Evolutionary conservation across 2,888 invertebrate genomes (phyloP).

Genomic region (Platypus cylindrus): DNA sequence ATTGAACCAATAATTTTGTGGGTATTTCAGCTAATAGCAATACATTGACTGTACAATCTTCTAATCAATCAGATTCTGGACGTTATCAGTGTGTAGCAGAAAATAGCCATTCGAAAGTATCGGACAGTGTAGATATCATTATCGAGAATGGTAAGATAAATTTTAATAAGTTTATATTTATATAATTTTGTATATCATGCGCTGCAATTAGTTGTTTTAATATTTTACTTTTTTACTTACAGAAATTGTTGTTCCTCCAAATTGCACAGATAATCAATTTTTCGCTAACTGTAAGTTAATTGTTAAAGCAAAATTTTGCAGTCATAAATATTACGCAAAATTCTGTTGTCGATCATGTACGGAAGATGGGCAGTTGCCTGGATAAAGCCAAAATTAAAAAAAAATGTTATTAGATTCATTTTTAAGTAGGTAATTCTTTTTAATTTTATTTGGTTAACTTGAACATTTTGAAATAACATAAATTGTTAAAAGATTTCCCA

Average conservation of each 20-base stretch:
- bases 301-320: slow-evolving; percentile 70
- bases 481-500: too few relatives aligned
- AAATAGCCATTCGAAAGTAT: slow-evolving; percentile 57
- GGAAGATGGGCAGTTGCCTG: slow-evolving; percentile 66
- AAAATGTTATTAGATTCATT: too few relatives aligned
- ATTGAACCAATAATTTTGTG: background rate
- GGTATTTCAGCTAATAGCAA: slow-evolving; percentile 36
- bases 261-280: slow-evolving; percentile 76
- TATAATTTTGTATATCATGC: slow-evolving; percentile 7
- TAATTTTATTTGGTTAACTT: too few relatives aligned
- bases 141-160: background rate
- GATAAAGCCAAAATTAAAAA: too few relatives aligned
- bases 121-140: slow-evolving; percentile 48
- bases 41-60: slow-evolving; percentile 54
- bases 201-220: background rate
- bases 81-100: slow-evolving; percentile 71
- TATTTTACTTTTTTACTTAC: too few relatives aligned
- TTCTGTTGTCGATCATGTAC: slow-evolving; percentile 93
- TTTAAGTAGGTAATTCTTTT: too few relatives aligned
- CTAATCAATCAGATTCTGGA: slow-evolving; percentile 59
- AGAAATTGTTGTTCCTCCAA: slow-evolving; percentile 64
- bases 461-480: too few relatives aligned
- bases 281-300: slow-evolving; percentile 86
- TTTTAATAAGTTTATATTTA: slow-evolving; percentile 3
- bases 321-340: slow-evolving; percentile 80